Conservation (phyloP, 2,888 invertebrate genomes). For the Lepidochrysops patricia region DNA sequence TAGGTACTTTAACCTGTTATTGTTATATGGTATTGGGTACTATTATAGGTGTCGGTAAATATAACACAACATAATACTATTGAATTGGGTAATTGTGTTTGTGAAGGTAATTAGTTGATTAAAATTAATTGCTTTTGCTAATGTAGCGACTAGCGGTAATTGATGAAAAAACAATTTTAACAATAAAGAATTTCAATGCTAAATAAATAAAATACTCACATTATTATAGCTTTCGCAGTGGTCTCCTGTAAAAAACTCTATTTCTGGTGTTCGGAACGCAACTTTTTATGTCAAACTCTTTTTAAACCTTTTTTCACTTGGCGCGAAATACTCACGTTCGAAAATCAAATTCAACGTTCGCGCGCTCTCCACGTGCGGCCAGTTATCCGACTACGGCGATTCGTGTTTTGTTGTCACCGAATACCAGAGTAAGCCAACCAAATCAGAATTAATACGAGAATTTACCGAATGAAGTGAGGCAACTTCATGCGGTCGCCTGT, state of each 20-base stretch:
- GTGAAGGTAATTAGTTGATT: neutral
- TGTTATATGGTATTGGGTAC: too few species aligned
- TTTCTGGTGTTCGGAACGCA: neutral
- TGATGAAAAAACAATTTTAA: neutral
- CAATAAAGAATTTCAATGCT: neutral
- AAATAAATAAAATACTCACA: neutral
- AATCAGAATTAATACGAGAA: slow-evolving; percentile 46
- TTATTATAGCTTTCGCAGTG: neutral
- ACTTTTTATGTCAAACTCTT: neutral
- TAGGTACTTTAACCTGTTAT: too few species aligned
- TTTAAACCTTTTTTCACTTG: slow-evolving; percentile 10
- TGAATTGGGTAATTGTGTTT: neutral
- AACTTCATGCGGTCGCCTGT: slow-evolving; percentile 39
- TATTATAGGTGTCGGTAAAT: neutral
- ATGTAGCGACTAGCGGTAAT: neutral
- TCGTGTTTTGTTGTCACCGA: slow-evolving; percentile 36
- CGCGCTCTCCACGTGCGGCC: slow-evolving; percentile 30
- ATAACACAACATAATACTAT: neutral
- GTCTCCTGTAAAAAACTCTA: neutral
- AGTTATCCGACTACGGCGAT: slow-evolving; percentile 36
- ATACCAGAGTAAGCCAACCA: slow-evolving; percentile 59
- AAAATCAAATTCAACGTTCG: slow-evolving; percentile 25
- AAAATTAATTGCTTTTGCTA: neutral
- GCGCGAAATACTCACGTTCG: slow-evolving; percentile 24
- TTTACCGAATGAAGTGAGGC: slow-evolving; percentile 32